Evolutionary conservation across 2,888 invertebrate species (phyloP), one percentile per base, ranked within the genome.

Genomic region (Eristalis intricaria): DNA sequence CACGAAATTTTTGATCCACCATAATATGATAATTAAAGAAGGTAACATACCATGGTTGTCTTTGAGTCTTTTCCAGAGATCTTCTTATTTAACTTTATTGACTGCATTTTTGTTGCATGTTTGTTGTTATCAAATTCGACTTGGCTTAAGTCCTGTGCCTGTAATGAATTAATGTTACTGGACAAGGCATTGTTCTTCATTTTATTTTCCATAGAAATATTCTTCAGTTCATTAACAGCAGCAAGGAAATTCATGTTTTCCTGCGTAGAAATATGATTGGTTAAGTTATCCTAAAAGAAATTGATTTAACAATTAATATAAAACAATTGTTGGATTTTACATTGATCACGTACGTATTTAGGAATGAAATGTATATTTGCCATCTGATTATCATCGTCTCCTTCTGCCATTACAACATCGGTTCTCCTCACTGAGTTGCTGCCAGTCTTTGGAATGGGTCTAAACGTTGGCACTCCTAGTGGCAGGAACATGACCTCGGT

Each of bases 391-490:
- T 56, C 32, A n/a, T 56, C 11, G n/a, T 56, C 32, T 15, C 23
- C 56, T 43, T 50, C 26, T 19, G 32, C 0, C 26, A 43, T 89
- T 22, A 64, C 5, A 4, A 64, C 43, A 68, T 60, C 73, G 29
- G n/a, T 82, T 38, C 76, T 76, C 29, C 79, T 69, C 0, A 70
- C n/a, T 22, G 43, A 19, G 19, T 65, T 43, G 23, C 35, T 75
- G 15, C 11, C 8, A 63, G 32, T n/a, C 56, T 64, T 84, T 32
- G 97, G 96, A 88, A 97, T 94, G 0, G 97, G 97, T 91, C 95
- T 96, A 93, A 97, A 97, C 0, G 96, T 95, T 40, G 97, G 97
- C 10, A 97, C 95, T 10, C 95, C 95, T 92, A 95, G 93, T 2
- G 94, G 94, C 89, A 94, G 91, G 0, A 94, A 94, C 71, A 94